Evolutionary conservation across 2,797 vertebrate species (phyloP).

Genomic region (Chloroceryle amazona): DNA sequence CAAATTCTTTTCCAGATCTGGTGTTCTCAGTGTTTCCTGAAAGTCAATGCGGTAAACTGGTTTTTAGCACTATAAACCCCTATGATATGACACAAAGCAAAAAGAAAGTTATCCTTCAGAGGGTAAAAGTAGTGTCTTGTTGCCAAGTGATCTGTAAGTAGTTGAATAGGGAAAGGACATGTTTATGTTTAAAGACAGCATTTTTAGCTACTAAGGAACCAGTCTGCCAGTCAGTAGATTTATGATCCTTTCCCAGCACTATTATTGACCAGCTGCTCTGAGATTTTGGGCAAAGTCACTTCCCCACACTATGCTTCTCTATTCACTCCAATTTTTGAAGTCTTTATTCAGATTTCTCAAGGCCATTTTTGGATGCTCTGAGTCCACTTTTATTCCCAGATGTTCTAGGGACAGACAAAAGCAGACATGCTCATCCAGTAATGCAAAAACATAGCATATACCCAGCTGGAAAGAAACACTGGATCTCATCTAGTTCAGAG

Average conservation of each 20-base stretch:
- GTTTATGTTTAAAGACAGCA: background rate
- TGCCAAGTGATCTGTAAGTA: background rate
- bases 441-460: background rate
- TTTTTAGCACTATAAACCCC: background rate
- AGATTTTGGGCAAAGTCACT: background rate
- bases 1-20: conserved; percentile 52
- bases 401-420: conserved; percentile 3
- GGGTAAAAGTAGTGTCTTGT: background rate
- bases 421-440: background rate
- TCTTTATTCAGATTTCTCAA: background rate
- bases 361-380: background rate
- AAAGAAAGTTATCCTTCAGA: background rate
- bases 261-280: conserved; percentile 6
- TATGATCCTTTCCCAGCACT: background rate
- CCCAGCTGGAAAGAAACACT: background rate
- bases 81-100: background rate
- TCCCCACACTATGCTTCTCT: background rate
- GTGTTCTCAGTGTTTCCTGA: background rate
- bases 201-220: background rate
- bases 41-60: background rate
- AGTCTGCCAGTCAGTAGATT: background rate
- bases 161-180: background rate
- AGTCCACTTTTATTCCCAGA: background rate
- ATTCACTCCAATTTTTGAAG: background rate
- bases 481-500: background rate